phyloP scores from a whole-genome alignment of 1,140 invertebrate species.

The Acyrthosiphon pisum region DNA sequence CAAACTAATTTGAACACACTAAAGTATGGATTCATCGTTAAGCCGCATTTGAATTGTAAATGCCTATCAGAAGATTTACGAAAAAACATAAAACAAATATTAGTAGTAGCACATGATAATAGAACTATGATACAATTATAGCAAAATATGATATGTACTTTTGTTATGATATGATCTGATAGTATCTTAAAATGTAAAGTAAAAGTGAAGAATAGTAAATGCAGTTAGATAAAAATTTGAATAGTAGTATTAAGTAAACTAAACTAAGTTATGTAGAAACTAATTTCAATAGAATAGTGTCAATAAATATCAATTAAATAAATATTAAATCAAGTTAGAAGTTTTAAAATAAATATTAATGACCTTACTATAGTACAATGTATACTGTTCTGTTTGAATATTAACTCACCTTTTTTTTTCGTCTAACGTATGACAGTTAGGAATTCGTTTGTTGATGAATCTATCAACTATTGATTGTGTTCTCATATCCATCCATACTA shows the following conservation, averaged over 20 bases:
- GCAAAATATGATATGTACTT: neutral
- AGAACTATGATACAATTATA: neutral
- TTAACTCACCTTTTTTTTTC: constrained; percentile 32
- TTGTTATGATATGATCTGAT: neutral
- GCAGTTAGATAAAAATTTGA: no score
- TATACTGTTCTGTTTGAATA: neutral
- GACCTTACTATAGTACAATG: neutral
- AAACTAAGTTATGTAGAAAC: neutral
- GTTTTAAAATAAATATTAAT: neutral
- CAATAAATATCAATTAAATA: neutral
- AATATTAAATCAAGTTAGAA: neutral
- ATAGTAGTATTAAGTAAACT: neutral
- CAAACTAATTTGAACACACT: constrained; percentile 91
- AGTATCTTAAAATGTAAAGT: neutral
- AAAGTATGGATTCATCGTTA: constrained; percentile 97
- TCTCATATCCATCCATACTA: constrained; percentile 82
- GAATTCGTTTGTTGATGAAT: constrained; percentile 65
- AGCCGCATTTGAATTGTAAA: constrained; percentile 69
- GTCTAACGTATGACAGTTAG: neutral
- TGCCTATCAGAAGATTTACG: constrained; percentile 59
- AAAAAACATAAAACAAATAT: neutral
- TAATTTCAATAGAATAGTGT: neutral
- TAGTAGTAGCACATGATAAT: neutral
- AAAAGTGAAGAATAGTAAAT: neutral
- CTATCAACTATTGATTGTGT: constrained; percentile 79